phyloP scores from a whole-genome alignment of 2,888 invertebrate species.

The Drosophila incognita region DNA sequence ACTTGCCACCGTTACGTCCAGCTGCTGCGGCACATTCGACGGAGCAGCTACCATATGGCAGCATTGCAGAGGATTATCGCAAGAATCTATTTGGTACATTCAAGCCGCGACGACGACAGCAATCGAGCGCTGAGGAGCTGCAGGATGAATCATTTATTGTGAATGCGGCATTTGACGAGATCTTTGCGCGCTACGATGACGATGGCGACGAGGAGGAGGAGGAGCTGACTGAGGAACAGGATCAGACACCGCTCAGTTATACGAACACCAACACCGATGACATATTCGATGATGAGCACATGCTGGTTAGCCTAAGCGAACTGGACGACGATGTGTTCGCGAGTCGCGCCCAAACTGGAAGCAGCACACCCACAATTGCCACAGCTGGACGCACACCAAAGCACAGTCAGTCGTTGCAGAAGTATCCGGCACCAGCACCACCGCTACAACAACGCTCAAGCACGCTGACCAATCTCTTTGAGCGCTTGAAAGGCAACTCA shows the following conservation, averaged over 20 bases:
- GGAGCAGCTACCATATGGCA: conserved; percentile 61
- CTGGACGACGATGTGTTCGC: conserved; percentile 76
- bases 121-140: conserved; percentile 65
- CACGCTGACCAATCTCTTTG: conserved; percentile 81
- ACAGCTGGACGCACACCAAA: conserved; percentile 73
- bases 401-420: conserved; percentile 66
- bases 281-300: conserved; percentile 67
- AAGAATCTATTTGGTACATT: conserved; percentile 82
- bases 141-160: conserved; percentile 81
- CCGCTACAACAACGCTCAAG: conserved; percentile 70
- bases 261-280: conserved; percentile 60
- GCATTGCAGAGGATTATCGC: conserved; percentile 82
- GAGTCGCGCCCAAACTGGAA: conserved; percentile 56
- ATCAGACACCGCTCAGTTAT: conserved; percentile 34
- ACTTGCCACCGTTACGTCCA: conserved; percentile 34
- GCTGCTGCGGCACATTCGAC: conserved; percentile 40
- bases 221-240: conserved; percentile 55
- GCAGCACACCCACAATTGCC: conserved; percentile 60
- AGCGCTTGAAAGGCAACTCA: conserved; percentile 69
- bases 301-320: conserved; percentile 76
- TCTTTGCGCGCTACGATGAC: conserved; percentile 80
- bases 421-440: conserved; percentile 73
- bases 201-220: conserved; percentile 78
- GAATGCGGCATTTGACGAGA: conserved; percentile 83
- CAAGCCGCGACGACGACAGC: conserved; percentile 15